A percentile compares a stretch with the other conserved stretches of the same genome.
phyloP scores from a whole-genome alignment of 2,797 vertebrate genomes.

The Periophthalmus magnuspinnatus region DNA sequence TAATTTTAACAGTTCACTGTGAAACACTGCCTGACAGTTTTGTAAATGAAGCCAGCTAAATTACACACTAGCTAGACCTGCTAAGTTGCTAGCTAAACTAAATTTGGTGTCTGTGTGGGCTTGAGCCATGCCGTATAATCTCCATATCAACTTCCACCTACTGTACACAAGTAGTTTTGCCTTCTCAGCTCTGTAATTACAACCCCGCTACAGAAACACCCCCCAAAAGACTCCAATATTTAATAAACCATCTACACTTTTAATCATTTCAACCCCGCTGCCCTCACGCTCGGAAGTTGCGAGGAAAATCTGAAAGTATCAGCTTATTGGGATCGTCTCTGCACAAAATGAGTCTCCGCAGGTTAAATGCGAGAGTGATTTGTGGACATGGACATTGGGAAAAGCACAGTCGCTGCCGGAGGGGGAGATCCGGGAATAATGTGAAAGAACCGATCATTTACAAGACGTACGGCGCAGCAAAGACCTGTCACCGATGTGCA shows the following conservation, averaged over 20 bases:
- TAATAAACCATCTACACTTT: constrained; percentile 1
- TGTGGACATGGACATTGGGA: constrained; percentile 8
- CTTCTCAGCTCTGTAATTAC: neutral
- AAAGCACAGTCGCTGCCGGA: constrained; percentile 16
- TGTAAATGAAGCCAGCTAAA: too few relatives aligned
- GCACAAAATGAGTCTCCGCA: constrained; percentile 19
- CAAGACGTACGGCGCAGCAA: constrained; percentile 15
- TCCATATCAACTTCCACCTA: neutral
- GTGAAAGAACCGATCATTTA: constrained; percentile 27
- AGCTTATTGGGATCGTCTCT: constrained; percentile 8
- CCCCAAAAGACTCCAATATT: neutral
- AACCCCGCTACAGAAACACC: neutral
- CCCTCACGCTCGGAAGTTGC: neutral
- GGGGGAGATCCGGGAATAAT: constrained; percentile 29
- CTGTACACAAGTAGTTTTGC: neutral
- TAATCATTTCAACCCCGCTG: constrained; percentile 3
- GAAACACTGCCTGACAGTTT: too few relatives aligned
- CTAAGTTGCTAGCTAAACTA: neutral
- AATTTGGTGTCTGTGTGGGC: neutral
- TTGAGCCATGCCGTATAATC: neutral
- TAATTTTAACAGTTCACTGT: too few relatives aligned
- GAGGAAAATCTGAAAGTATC: constrained; percentile 11
- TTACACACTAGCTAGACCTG: too few relatives aligned
- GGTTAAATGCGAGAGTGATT: constrained; percentile 24
- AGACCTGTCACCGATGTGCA: constrained; percentile 27